Conservation (phyloP, 2,113 vertebrate species). For the Pseudorectes ferrugineus region DNA sequence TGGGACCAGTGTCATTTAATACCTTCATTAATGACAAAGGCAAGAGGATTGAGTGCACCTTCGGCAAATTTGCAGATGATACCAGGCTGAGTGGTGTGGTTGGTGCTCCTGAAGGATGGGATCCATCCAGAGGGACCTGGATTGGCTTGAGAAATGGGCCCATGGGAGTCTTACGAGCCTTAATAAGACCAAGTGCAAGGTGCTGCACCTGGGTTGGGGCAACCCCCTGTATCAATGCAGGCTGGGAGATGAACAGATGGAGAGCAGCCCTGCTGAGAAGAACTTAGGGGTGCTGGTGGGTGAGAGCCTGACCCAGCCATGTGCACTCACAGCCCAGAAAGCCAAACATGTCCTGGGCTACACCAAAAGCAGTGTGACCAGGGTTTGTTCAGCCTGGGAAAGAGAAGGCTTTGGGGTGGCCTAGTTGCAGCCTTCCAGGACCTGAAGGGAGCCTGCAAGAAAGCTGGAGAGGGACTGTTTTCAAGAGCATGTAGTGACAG, state of each 20-base stretch:
- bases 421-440: not conserved
- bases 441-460: not conserved
- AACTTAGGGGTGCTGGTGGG: too few relatives aligned
- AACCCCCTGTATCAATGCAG: accelerated
- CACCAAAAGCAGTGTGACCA: not conserved
- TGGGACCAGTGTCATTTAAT: not conserved
- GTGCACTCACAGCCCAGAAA: not conserved
- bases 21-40: not conserved
- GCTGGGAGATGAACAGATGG: too few relatives aligned
- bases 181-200: not conserved
- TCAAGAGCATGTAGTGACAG: not conserved
- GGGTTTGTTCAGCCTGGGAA: not conserved
- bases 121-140: not conserved
- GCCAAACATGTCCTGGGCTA: not conserved
- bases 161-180: not conserved
- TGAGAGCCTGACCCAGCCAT: not conserved
- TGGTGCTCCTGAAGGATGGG: not conserved
- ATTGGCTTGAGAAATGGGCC: not conserved
- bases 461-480: not conserved
- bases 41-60: not conserved
- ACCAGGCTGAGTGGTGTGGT: not conserved
- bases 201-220: not conserved
- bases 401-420: not conserved
- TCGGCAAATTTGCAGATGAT: not conserved
- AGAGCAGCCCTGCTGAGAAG: not conserved